Evolutionary conservation across 2,797 vertebrate species (phyloP).

Genomic region (Sternarchorhynchus goeldii): DNA sequence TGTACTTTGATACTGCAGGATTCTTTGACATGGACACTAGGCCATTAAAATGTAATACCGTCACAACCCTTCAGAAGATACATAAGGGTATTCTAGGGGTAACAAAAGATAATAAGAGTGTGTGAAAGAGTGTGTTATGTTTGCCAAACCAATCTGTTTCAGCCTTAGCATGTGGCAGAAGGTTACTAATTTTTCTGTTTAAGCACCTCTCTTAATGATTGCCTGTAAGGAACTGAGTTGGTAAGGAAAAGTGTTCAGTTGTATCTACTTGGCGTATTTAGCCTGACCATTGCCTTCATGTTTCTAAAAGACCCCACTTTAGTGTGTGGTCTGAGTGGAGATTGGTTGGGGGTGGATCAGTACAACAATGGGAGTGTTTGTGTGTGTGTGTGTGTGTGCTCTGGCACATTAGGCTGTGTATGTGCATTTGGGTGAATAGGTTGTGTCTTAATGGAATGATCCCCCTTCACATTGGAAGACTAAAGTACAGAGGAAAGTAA

Average conservation of each 20-base stretch:
- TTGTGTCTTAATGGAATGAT: conserved; percentile 32
- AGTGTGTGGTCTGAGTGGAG: conserved; percentile 52
- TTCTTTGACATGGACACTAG: neutral
- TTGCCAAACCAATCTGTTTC: neutral
- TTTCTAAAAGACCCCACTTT: conserved; percentile 6
- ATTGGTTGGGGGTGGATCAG: conserved; percentile 42
- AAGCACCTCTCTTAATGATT: too few species aligned
- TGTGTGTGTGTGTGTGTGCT: conserved; percentile 44
- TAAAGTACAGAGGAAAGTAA: conserved; percentile 7
- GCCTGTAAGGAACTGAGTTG: too few species aligned
- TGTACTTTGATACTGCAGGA: neutral
- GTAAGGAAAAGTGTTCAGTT: too few species aligned
- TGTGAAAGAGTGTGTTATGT: neutral
- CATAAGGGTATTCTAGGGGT: neutral
- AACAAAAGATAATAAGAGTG: too few species aligned
- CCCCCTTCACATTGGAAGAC: conserved; percentile 16
- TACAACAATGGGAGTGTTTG: conserved; percentile 49
- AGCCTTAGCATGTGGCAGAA: neutral
- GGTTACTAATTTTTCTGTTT: too few species aligned
- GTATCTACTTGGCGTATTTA: neutral
- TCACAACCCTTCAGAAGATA: neutral
- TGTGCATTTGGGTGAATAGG: conserved; percentile 40
- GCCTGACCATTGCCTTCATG: neutral
- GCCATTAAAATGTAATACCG: neutral
- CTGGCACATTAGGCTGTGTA: conserved; percentile 32